phyloP scores from a whole-genome alignment of 2,888 invertebrate genomes.

The Ophion costatus region DNA sequence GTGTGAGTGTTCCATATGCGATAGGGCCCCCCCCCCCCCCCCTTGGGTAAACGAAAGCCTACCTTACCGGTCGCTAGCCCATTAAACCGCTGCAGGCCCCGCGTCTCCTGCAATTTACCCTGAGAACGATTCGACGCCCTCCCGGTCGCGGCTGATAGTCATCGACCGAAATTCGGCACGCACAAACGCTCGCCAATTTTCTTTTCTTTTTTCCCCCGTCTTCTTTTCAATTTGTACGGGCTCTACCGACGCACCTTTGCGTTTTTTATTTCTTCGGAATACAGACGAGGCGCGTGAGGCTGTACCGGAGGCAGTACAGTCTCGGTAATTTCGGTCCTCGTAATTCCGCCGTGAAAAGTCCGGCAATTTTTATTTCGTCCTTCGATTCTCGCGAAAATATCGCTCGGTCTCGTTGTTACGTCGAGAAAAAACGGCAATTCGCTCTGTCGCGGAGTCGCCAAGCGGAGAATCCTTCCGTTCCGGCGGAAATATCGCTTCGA shows the following conservation, averaged over 20 bases:
- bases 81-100: constrained; percentile 66
- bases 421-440: neutral
- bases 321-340: neutral
- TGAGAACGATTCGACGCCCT: constrained; percentile 61
- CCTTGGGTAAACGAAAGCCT: constrained; percentile 70
- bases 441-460: neutral
- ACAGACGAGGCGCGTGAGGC: neutral
- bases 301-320: neutral
- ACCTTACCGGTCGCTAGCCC: constrained; percentile 79
- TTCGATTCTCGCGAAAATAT: neutral
- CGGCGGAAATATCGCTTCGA: neutral
- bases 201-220: neutral
- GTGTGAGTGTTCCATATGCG: neutral
- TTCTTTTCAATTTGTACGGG: neutral
- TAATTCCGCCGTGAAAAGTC: neutral
- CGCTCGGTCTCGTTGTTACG: neutral
- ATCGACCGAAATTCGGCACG: constrained; percentile 63
- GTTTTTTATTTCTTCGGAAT: neutral
- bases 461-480: neutral
- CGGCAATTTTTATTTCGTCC: neutral
- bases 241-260: neutral
- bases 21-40: constrained; percentile 19
- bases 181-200: constrained; percentile 8
- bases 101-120: constrained; percentile 66
- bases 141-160: constrained; percentile 62